Conservation (phyloP, 2,797 vertebrate species). For the Neosalanx taihuensis region DNA sequence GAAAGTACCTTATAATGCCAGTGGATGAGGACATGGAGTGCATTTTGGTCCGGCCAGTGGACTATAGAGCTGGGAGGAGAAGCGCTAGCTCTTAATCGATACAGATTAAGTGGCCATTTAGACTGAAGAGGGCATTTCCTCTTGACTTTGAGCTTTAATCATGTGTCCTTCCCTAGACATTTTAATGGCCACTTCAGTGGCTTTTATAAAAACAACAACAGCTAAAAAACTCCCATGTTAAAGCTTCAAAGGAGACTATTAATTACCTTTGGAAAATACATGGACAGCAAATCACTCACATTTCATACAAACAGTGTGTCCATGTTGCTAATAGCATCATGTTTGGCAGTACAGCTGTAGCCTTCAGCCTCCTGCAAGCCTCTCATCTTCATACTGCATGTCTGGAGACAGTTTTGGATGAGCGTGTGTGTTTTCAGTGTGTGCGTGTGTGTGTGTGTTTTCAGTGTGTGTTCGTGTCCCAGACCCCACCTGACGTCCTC, state of each 20-base stretch:
- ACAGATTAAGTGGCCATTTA: constrained; percentile 65
- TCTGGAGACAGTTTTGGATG: neutral
- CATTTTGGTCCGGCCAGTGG: constrained; percentile 49
- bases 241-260: neutral
- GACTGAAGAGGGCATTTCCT: constrained; percentile 53
- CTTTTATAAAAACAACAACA: constrained; percentile 24
- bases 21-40: constrained; percentile 36
- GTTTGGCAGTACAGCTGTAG: neutral
- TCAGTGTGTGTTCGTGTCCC: constrained; percentile 18
- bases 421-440: neutral
- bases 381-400: neutral
- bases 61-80: constrained; percentile 48
- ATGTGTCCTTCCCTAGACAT: constrained; percentile 41
- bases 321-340: constrained; percentile 1
- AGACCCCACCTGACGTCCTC: neutral
- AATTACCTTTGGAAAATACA: neutral
- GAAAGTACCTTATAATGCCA: constrained; percentile 53
- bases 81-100: constrained; percentile 63
- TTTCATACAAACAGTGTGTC: neutral
- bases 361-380: neutral
- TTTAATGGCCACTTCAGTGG: constrained; percentile 42
- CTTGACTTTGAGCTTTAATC: constrained; percentile 61
- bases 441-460: constrained; percentile 23
- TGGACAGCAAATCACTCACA: neutral
- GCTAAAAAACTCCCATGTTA: constrained; percentile 5